Conservation (phyloP, 2,888 invertebrate species). For the Callyntrura sp. region DNA sequence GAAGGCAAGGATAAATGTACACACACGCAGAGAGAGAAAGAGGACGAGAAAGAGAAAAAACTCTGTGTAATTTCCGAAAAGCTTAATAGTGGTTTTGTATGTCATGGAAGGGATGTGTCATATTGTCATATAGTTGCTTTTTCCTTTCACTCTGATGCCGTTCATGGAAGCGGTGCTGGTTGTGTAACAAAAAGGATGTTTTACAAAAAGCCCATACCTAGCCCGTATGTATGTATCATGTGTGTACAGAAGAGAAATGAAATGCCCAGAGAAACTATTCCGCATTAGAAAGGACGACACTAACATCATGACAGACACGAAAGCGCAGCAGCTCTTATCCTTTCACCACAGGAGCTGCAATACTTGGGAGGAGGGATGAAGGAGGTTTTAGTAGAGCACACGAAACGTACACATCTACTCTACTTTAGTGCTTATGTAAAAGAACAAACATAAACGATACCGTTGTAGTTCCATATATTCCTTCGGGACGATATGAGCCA, state of each 20-base stretch:
- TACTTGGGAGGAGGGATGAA: slow-evolving; percentile 44
- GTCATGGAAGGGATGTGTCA: slow-evolving; percentile 13
- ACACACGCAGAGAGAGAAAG: slow-evolving; percentile 11
- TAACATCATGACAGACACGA: slow-evolving; percentile 53
- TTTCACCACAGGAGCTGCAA: slow-evolving; percentile 37
- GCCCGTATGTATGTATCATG: not conserved
- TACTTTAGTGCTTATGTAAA: not conserved
- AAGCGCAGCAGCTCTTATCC: slow-evolving; percentile 58
- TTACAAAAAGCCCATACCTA: slow-evolving; percentile 49
- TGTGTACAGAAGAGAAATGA: slow-evolving; percentile 9
- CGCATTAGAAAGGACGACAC: slow-evolving; percentile 37
- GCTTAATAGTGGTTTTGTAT: slow-evolving; percentile 28
- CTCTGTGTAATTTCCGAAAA: slow-evolving; percentile 57
- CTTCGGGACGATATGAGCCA: not conserved
- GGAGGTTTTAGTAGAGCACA: slow-evolving; percentile 51
- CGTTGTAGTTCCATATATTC: not conserved
- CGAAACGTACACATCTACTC: slow-evolving; percentile 25
- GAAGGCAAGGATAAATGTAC: slow-evolving; percentile 37
- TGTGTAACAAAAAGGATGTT: slow-evolving; percentile 56
- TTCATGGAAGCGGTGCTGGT: slow-evolving; percentile 39
- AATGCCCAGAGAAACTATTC: slow-evolving; percentile 25
- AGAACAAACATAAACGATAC: slow-evolving; percentile 19
- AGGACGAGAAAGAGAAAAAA: no score
- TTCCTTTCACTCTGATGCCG: slow-evolving; percentile 28
- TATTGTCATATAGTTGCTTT: slow-evolving; percentile 33